A percentile compares a stretch with the other conserved stretches of the same genome.
Conservation (phyloP, 2,113 vertebrate species). For the Hippocampus zosterae region DNA sequence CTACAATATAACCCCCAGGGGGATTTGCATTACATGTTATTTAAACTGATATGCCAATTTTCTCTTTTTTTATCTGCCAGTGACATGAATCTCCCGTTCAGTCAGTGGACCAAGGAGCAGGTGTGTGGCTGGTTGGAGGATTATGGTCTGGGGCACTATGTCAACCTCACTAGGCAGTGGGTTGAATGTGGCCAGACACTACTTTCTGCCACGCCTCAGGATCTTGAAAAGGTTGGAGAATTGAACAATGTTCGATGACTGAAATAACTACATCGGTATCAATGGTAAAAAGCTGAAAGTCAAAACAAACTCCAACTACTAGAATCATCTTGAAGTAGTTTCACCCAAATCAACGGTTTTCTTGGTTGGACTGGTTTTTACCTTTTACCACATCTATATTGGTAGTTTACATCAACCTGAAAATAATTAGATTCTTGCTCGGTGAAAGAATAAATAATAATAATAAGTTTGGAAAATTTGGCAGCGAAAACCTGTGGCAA, state of each 20-base stretch:
- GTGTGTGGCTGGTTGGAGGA: constrained; percentile 95
- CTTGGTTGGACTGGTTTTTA: background rate
- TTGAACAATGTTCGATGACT: background rate
- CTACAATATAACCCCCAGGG: too few species aligned
- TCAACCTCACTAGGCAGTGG: constrained; percentile 93
- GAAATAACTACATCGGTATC: background rate
- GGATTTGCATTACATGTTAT: background rate
- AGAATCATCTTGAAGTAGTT: background rate
- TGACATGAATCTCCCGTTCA: constrained; percentile 81
- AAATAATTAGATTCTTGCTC: background rate
- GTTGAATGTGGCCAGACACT: constrained; percentile 88
- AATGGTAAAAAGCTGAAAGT: background rate
- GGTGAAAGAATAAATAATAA: too few species aligned
- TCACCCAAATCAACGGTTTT: background rate
- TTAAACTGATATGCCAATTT: background rate
- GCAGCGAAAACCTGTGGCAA: too few species aligned
- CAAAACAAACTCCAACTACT: background rate
- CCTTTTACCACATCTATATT: background rate
- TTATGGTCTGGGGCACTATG: constrained; percentile 87
- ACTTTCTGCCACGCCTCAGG: constrained; percentile 88
- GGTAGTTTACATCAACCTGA: background rate
- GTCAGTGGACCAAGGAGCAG: constrained; percentile 90
- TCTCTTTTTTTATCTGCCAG: constrained; percentile 41
- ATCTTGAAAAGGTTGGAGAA: constrained; percentile 88
- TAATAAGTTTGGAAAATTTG: too few species aligned